Evolutionary conservation across 1,140 invertebrate species (phyloP), one percentile per base, ranked within the genome.

Genomic region (Ostrea edulis): DNA sequence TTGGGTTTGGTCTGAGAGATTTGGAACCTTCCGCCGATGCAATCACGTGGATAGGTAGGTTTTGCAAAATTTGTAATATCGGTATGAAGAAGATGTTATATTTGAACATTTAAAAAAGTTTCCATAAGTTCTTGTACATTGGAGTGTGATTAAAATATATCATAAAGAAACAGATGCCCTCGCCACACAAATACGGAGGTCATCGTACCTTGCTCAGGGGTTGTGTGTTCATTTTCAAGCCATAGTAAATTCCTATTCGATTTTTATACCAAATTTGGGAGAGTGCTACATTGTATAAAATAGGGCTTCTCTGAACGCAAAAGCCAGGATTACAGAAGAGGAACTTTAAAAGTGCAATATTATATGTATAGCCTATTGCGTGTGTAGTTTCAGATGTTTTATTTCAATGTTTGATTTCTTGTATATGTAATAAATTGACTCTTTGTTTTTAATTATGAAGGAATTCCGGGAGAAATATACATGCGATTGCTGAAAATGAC

Each of bases 401-500:
- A n/a, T 20, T 62, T 17, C n/a, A n/a, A 62, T 14, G 5, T 0
- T 7, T 62, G 12, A 7, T n/a, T 7, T 1, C 58, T 14, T 62
- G 58, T 62, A 20, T 62, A 58, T 12, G 12, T 17, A 58, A 58
- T 17, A 58, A 17, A 17, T 12, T 58, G 55, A 58, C 0, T n/a
- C 7, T 14, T 20, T 20, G 17, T 7, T 20, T 20, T 58, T 58
- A n/a, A 17, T 58, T 11, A 4, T 58, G n/a, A n/a, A 83, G 82
- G 82, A n/a, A 20, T 83, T 52, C 82, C 82, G 8, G 82, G 82
- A 51, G 82, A 83, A 53, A 52, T 83, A 14, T 83, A 83, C 82
- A 83, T 83, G 82, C 17, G 82, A 22, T 52, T 83, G 82, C 82
- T 83, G 12, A 83, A 52, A 52, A 83, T 83, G 82, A 53, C 82